phyloP scores from a whole-genome alignment of 1,140 invertebrate genomes.

The Andricus grossulariae region DNA sequence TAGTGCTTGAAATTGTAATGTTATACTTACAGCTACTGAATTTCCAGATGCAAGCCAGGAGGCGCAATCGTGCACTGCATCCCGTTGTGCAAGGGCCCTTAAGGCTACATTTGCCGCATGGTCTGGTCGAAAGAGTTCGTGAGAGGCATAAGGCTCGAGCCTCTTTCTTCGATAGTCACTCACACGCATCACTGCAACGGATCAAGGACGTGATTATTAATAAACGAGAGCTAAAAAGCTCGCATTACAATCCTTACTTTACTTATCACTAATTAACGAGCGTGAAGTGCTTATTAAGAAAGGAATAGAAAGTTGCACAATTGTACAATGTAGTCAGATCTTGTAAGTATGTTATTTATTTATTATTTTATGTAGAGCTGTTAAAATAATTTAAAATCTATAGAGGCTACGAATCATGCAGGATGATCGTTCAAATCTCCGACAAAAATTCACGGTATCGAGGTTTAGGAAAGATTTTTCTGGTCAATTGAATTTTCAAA shows the following conservation, averaged over 20 bases:
- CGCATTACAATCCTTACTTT: background rate
- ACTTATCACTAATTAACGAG: background rate
- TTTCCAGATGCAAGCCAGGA: slow-evolving; percentile 86
- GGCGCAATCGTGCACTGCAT: slow-evolving; percentile 90
- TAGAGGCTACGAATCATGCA: too few relatives aligned
- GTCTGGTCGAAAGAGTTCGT: slow-evolving; percentile 91
- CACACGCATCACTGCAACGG: slow-evolving; percentile 87
- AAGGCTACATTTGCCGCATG: slow-evolving; percentile 88
- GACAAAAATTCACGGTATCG: too few relatives aligned
- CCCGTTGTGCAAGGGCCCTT: slow-evolving; percentile 85
- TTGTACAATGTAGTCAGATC: too few relatives aligned
- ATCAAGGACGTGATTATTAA: slow-evolving; percentile 32
- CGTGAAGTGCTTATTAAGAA: background rate
- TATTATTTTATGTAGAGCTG: too few relatives aligned
- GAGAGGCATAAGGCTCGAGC: slow-evolving; percentile 85
- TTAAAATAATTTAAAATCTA: too few relatives aligned
- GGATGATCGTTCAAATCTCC: too few relatives aligned
- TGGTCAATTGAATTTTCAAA: too few relatives aligned
- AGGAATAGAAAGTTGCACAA: too few relatives aligned
- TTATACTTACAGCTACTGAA: slow-evolving; percentile 86
- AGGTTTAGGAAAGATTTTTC: too few relatives aligned
- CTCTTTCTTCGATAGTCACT: slow-evolving; percentile 89
- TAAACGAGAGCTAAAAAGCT: background rate
- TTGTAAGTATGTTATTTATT: too few relatives aligned
- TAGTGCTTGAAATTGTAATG: background rate